phyloP scores from a whole-genome alignment of 2,888 invertebrate species.

The Biston stratarius region DNA sequence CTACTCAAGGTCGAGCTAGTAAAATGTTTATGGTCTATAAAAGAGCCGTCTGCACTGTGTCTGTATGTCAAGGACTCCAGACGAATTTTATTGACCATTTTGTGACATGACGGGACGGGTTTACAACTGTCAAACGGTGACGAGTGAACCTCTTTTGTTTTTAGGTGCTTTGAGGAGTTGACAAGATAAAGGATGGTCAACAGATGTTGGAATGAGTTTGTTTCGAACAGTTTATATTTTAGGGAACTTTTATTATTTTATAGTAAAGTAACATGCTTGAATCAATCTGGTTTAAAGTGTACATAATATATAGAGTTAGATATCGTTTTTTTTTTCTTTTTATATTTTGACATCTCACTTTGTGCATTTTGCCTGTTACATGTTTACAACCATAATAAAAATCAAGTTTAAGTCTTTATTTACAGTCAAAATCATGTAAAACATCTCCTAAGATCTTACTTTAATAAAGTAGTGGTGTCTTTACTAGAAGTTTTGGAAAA shows the following conservation, averaged over 20 bases:
- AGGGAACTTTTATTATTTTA: slow-evolving; percentile 1
- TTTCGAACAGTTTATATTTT: neutral
- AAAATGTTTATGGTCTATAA: slow-evolving; percentile 86
- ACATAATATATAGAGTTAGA: too few relatives aligned
- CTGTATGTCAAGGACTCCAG: slow-evolving; percentile 85
- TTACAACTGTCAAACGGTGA: slow-evolving; percentile 60
- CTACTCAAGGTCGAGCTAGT: slow-evolving; percentile 84
- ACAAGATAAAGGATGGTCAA: slow-evolving; percentile 28
- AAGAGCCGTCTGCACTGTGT: slow-evolving; percentile 81
- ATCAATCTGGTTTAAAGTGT: too few relatives aligned
- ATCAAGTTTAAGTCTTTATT: too few relatives aligned
- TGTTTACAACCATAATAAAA: too few relatives aligned
- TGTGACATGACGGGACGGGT: slow-evolving; percentile 63
- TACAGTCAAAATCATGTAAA: too few relatives aligned
- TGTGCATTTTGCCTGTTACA: too few relatives aligned
- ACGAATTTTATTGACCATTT: slow-evolving; percentile 79
- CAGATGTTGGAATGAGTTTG: slow-evolving; percentile 26
- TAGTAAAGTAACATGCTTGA: neutral
- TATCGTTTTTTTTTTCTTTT: too few relatives aligned
- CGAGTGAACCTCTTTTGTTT: slow-evolving; percentile 61
- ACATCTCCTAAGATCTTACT: too few relatives aligned
- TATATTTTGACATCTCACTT: too few relatives aligned
- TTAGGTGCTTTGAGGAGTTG: slow-evolving; percentile 16
- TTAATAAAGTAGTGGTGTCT: too few relatives aligned
- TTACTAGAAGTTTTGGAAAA: too few relatives aligned